Evolutionary conservation across 1,140 invertebrate species (phyloP), one percentile per base, ranked within the genome.

Genomic region (Meloidogyne hapla): DNA sequence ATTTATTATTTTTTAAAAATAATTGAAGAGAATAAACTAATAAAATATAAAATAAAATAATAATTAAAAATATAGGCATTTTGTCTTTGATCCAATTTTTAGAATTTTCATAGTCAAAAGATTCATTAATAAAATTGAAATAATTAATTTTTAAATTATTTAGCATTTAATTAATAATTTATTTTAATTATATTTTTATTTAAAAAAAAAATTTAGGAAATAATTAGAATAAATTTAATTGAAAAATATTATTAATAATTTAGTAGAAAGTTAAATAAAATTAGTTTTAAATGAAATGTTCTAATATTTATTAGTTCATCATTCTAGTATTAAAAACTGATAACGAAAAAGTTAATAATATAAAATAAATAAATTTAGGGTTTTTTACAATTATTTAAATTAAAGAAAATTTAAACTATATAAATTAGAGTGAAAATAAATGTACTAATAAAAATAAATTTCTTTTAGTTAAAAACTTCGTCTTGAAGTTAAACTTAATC

Each of bases 11-110:
- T 56, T 8, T n/a, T 15, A 56, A 21, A 13, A 56, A 56, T 18
- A 56, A 56, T 56, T 56, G 18, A 56, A 1, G n/a, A 0, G n/a
- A 56, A 56, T 21, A n/a, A 56, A 56, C 6, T n/a, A 21, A 56
- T 56, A 56, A 56, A 56, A 56, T 56, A 56, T 56, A 56, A 56
- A 56, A n/a, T 56, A 56, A n/a, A n/a, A 56, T 56, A 8, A 56
- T 8, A 56, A 56, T 56, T 56, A 56, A 56, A n/a, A 56, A 56
- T 56, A 56, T 8, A 56, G 4, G 1, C 6, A 56, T 5, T n/a
- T 56, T 56, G 12, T 56, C n/a, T 1, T 56, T 56, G 4, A 56
- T n/a, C n/a, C 18, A 56, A n/a, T 56, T n/a, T 5, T 56, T 56
- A n/a, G 48, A 56, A 56, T n/a, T n/a, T 56, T 56, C 18, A 21